Conservation (phyloP, 2,888 invertebrate genomes). For the Apeira syringaria region DNA sequence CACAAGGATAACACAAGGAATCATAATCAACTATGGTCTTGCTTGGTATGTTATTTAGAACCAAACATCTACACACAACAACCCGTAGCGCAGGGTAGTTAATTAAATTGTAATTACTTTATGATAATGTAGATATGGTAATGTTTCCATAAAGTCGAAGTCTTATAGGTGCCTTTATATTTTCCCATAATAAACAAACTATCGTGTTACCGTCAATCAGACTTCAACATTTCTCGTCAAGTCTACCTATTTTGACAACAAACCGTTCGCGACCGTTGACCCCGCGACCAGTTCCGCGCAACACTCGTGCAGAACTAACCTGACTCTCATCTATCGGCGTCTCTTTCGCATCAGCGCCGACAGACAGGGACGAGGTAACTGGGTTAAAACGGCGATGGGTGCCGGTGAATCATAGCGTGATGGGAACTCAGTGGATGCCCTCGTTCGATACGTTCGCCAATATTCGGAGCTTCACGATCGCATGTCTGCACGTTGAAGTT, state of each 20-base stretch:
- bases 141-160: too few relatives aligned
- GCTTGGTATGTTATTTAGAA: too few relatives aligned
- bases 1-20: too few relatives aligned
- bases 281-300: conserved; percentile 28
- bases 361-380: conserved; percentile 29
- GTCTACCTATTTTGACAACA: conserved; percentile 38
- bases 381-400: conserved; percentile 32
- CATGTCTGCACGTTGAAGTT: conserved; percentile 9
- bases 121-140: too few relatives aligned
- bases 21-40: too few relatives aligned
- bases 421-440: conserved; percentile 35
- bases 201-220: neutral
- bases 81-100: too few relatives aligned
- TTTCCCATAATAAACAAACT: too few relatives aligned
- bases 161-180: too few relatives aligned
- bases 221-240: conserved; percentile 30
- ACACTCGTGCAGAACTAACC: conserved; percentile 37
- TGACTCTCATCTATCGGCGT: conserved; percentile 25
- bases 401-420: conserved; percentile 49
- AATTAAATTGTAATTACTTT: too few relatives aligned
- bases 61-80: too few relatives aligned
- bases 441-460: conserved; percentile 34
- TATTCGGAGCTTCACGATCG: conserved; percentile 25
- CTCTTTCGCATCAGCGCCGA: conserved; percentile 31
- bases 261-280: conserved; percentile 48